phyloP scores from a whole-genome alignment of 1,140 invertebrate species.

The Drosophila trapezifrons region DNA sequence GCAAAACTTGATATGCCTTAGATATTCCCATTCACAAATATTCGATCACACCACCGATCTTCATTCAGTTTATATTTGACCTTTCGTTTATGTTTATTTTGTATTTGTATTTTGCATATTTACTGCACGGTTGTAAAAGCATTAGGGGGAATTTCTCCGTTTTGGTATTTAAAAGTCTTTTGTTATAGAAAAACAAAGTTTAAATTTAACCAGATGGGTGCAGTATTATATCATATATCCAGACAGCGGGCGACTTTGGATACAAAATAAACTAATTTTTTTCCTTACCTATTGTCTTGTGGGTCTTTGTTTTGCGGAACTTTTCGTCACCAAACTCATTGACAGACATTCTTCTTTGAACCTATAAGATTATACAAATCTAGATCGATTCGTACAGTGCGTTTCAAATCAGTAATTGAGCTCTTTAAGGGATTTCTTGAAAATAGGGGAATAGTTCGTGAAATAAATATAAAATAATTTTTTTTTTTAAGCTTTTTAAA shows the following conservation, averaged over 20 bases:
- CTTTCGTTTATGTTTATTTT: slow-evolving; percentile 22
- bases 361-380: neutral
- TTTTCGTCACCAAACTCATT: slow-evolving; percentile 36
- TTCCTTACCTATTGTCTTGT: slow-evolving; percentile 18
- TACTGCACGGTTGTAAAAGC: neutral
- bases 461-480: too few species aligned
- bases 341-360: slow-evolving; percentile 41
- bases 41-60: neutral
- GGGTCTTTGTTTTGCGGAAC: slow-evolving; percentile 3
- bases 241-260: neutral
- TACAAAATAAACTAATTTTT: slow-evolving; percentile 13
- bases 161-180: slow-evolving; percentile 10
- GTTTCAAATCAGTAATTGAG: slow-evolving; percentile 1
- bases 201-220: slow-evolving; percentile 15
- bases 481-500: too few species aligned
- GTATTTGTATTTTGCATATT: slow-evolving; percentile 15
- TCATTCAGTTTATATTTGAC: slow-evolving; percentile 35
- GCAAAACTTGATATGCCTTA: slow-evolving; percentile 7
- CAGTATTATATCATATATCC: slow-evolving; percentile 27
- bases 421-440: neutral
- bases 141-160: neutral
- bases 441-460: too few species aligned
- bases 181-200: slow-evolving; percentile 6
- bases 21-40: slow-evolving; percentile 33
- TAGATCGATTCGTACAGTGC: slow-evolving; percentile 18